phyloP scores from a whole-genome alignment of 2,888 invertebrate species.

The Rotaria sp. region DNA sequence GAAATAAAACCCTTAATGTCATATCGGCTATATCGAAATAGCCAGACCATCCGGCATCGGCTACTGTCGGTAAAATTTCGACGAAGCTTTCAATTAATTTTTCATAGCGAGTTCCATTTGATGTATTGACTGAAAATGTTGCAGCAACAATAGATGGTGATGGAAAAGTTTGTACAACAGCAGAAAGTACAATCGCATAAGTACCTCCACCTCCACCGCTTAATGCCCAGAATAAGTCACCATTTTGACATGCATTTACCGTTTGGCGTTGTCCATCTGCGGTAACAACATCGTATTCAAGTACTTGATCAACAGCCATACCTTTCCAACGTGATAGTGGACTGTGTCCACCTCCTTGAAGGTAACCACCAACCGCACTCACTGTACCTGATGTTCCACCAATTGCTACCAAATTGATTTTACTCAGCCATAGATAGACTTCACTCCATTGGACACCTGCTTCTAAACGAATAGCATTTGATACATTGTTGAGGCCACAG shows the following conservation, averaged over 20 bases:
- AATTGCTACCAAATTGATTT: conserved; percentile 29
- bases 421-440: conserved; percentile 38
- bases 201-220: conserved; percentile 44
- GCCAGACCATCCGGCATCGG: background rate
- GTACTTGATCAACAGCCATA: conserved; percentile 45
- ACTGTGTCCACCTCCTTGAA: conserved; percentile 47
- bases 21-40: background rate
- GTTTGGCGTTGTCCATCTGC: conserved; percentile 41
- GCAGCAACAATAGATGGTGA: background rate
- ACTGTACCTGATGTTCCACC: conserved; percentile 47
- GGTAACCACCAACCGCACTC: conserved; percentile 45
- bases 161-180: background rate
- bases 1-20: background rate
- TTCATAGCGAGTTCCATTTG: background rate
- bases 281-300: conserved; percentile 44
- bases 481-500: background rate
- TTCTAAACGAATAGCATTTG: conserved; percentile 20
- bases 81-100: background rate
- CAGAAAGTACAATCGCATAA: conserved; percentile 42
- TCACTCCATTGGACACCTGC: conserved; percentile 40
- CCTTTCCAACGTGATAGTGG: conserved; percentile 45
- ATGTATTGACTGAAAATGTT: background rate
- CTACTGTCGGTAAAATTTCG: background rate
- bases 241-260: conserved; percentile 33
- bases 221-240: no score